phyloP scores from a whole-genome alignment of 2,113 vertebrate species.

The Bufo bufo region DNA sequence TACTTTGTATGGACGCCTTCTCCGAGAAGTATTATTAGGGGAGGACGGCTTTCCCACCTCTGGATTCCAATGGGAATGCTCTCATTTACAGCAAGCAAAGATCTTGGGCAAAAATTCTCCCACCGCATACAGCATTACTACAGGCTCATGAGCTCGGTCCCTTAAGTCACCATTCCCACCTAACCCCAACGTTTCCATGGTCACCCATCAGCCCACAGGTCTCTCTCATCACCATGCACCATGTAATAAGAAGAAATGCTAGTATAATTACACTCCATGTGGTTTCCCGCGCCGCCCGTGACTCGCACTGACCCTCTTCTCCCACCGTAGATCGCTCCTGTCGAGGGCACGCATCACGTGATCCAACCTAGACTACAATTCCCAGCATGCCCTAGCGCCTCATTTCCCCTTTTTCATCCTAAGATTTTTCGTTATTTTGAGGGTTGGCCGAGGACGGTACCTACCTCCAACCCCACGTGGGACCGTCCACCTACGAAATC shows the following conservation, averaged over 20 bases:
- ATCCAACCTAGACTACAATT: constrained; percentile 57
- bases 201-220: no score
- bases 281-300: neutral
- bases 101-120: no score
- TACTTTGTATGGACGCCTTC: no score
- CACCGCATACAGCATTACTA: no score
- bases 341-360: neutral
- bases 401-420: neutral
- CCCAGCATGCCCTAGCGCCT: constrained; percentile 36
- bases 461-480: neutral
- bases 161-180: no score
- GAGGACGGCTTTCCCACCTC: no score
- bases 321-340: neutral
- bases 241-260: neutral
- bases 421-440: neutral
- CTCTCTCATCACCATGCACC: no score
- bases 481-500: neutral
- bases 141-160: no score
- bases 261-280: neutral
- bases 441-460: neutral
- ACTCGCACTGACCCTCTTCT: neutral
- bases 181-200: no score
- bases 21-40: no score
- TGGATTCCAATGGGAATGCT: no score
- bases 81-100: no score